phyloP scores from a whole-genome alignment of 2,888 invertebrate species.

The Julus scandinavius region DNA sequence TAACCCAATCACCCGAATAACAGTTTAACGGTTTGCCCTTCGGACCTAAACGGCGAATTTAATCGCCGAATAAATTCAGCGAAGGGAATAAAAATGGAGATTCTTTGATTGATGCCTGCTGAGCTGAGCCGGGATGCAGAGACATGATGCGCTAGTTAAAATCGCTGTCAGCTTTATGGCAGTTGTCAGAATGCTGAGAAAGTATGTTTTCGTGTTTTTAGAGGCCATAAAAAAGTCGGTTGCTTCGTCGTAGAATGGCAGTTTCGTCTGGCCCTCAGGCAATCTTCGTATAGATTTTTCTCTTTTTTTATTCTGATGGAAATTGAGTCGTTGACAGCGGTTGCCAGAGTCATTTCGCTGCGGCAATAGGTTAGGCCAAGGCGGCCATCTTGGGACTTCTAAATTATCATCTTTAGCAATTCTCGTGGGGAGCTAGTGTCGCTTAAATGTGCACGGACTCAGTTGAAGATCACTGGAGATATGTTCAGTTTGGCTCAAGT shows the following conservation, averaged over 20 bases:
- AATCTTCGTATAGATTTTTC: conserved; percentile 28
- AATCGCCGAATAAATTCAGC: not conserved
- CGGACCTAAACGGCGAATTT: conserved; percentile 25
- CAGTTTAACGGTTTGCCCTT: conserved; percentile 33
- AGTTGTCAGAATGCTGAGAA: conserved; percentile 26
- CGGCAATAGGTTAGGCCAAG: not conserved
- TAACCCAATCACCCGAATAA: not conserved
- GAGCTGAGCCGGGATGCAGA: not conserved
- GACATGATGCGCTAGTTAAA: conserved; percentile 40
- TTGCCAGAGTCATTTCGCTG: not conserved
- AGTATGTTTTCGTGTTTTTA: conserved; percentile 44
- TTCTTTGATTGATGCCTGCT: conserved; percentile 10
- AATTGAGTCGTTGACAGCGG: conserved; percentile 36
- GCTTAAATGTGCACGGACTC: no score
- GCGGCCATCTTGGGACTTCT: conserved; percentile 40
- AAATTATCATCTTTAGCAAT: not conserved
- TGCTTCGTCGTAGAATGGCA: not conserved
- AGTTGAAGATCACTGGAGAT: no score
- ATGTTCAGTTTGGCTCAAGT: no score
- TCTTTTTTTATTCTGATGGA: not conserved
- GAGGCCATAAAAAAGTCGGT: conserved; percentile 37
- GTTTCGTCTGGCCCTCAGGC: conserved; percentile 22
- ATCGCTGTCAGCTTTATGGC: conserved; percentile 35
- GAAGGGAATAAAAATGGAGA: not conserved
- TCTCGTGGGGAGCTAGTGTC: not conserved